A percentile compares a stretch with the other conserved stretches of the same genome.
phyloP scores from a whole-genome alignment of 2,797 vertebrate species.

The Acanthurus tractus region DNA sequence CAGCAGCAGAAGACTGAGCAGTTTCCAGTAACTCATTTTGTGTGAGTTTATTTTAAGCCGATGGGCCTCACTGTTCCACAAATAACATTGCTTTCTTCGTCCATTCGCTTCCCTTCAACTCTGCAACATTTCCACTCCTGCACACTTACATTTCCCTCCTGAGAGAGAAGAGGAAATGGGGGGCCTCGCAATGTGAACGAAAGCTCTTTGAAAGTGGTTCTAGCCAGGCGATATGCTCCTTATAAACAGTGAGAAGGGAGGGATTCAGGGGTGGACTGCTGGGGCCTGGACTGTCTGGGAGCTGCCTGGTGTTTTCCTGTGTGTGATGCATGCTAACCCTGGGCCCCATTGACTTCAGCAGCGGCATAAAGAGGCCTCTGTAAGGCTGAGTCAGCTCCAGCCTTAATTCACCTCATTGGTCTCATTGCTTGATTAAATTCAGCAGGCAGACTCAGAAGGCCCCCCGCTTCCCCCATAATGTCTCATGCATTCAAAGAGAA shows the following conservation, averaged over 20 bases:
- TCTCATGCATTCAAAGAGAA: slow-evolving; percentile 50
- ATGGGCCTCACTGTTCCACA: slow-evolving; percentile 79
- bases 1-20: slow-evolving; percentile 63
- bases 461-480: slow-evolving; percentile 23
- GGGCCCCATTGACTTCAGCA: slow-evolving; percentile 68
- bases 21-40: slow-evolving; percentile 80
- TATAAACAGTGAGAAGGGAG: slow-evolving; percentile 67
- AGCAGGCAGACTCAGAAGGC: slow-evolving; percentile 54
- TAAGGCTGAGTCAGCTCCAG: slow-evolving; percentile 71
- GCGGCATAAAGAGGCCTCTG: slow-evolving; percentile 82
- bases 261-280: slow-evolving; percentile 63
- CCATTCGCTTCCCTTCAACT: slow-evolving; percentile 73
- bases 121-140: slow-evolving; percentile 80
- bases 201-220: slow-evolving; percentile 78
- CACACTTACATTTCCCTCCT: slow-evolving; percentile 84
- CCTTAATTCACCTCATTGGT: slow-evolving; percentile 78
- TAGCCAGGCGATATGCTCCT: slow-evolving; percentile 69
- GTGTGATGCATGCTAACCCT: slow-evolving; percentile 79
- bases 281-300: slow-evolving; percentile 75
- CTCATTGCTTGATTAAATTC: slow-evolving; percentile 81
- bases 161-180: slow-evolving; percentile 83
- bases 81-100: slow-evolving; percentile 81
- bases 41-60: slow-evolving; percentile 80
- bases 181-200: slow-evolving; percentile 73
- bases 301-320: slow-evolving; percentile 80